A percentile compares a stretch with the other conserved stretches of the same genome.
Evolutionary conservation across 2,797 vertebrate genomes (phyloP).

Genomic region (Megaceryle alcyon): DNA sequence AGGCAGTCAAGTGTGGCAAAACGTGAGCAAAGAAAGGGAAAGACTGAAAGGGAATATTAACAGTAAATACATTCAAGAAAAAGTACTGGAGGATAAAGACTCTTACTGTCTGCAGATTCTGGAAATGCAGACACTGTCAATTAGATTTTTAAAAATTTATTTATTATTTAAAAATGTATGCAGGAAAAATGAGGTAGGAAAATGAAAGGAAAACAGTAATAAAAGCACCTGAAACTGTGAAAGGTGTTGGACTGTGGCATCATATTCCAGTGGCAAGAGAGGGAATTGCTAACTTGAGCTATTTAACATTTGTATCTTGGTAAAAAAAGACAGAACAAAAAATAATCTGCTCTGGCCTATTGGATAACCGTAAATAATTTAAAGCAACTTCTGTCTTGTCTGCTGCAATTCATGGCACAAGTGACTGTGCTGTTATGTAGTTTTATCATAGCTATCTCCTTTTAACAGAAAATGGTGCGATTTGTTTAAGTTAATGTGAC

Average conservation of each 20-base stretch:
- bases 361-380: neutral
- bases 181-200: neutral
- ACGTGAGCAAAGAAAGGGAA: neutral
- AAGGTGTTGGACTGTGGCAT: neutral
- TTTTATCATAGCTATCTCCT: neutral
- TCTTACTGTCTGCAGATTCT: neutral
- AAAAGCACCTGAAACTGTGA: neutral
- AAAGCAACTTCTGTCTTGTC: neutral
- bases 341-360: neutral
- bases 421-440: neutral
- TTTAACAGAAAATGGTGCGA: neutral
- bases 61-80: neutral
- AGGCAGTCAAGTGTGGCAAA: neutral
- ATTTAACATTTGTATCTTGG: neutral
- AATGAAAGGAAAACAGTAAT: neutral
- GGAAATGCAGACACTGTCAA: neutral
- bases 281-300: neutral
- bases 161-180: neutral
- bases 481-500: neutral
- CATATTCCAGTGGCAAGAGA: neutral
- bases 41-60: neutral
- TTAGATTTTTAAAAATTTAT: neutral
- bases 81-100: neutral
- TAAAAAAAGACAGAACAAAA: neutral
- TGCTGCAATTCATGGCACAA: neutral